These are phyloP conservation scores for Tarsius wallacei DNA, from an alignment of 2,797 vertebrate species.

Conservation along the genomic window DNA sequence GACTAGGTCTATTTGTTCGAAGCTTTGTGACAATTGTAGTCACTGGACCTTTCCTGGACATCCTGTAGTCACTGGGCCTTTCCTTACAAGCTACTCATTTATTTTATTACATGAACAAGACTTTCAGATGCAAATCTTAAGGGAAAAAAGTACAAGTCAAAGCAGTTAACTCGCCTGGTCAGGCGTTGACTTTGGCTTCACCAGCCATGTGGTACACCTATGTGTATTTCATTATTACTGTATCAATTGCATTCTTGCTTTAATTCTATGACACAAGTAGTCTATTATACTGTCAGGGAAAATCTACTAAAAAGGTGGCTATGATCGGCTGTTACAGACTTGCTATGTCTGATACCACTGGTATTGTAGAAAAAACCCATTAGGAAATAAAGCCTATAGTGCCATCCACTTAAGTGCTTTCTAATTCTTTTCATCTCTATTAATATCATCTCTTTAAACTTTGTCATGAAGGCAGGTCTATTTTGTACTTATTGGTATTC, in stretches of 20 bases:
- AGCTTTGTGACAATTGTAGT: background rate
- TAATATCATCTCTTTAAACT: slow-evolving; percentile 49
- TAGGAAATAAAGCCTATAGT: background rate
- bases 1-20: slow-evolving; percentile 12
- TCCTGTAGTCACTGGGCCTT: background rate
- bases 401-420: background rate
- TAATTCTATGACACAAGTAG: background rate
- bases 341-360: background rate
- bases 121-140: background rate
- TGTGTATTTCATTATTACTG: background rate
- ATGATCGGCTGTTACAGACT: background rate
- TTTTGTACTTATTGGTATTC: background rate
- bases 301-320: background rate
- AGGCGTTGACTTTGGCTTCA: background rate
- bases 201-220: background rate
- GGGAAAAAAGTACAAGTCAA: background rate
- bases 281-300: background rate
- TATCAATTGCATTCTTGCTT: background rate
- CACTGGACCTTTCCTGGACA: background rate
- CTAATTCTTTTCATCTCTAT: slow-evolving; percentile 35
- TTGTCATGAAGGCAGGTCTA: background rate
- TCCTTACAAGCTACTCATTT: background rate
- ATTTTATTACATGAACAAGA: slow-evolving; percentile 1
- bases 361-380: background rate
- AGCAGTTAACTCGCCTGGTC: background rate